A percentile compares a stretch with the other conserved stretches of the same genome.
Evolutionary conservation across 2,113 vertebrate genomes (phyloP).

Genomic region (Anseranas semipalmata): DNA sequence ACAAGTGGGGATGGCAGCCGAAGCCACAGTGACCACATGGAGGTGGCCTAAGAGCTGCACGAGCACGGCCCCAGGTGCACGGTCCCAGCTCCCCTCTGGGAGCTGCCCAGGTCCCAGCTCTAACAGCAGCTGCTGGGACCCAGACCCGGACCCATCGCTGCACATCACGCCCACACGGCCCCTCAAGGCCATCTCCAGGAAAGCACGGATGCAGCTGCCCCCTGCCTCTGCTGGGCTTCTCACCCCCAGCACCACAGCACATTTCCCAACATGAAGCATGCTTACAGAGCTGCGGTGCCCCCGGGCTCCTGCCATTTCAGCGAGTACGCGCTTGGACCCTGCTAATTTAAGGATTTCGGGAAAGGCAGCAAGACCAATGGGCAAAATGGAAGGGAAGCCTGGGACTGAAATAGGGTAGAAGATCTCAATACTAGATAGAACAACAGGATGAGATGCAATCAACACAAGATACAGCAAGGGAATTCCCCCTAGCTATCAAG

Average conservation of each 20-base stretch:
- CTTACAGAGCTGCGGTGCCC: background rate
- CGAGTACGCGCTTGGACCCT: accelerated
- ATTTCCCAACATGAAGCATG: background rate
- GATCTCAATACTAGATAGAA: background rate
- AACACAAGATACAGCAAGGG: background rate
- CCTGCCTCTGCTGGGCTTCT: background rate
- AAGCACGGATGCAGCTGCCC: background rate
- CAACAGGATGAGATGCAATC: background rate
- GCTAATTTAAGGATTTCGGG: background rate
- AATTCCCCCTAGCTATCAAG: background rate
- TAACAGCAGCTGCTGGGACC: background rate
- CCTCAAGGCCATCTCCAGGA: background rate
- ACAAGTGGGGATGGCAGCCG: accelerated
- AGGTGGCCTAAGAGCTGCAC: background rate
- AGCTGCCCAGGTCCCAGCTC: background rate
- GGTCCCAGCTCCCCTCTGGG: background rate
- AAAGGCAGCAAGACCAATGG: background rate
- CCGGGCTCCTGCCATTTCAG: accelerated
- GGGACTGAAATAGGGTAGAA: accelerated
- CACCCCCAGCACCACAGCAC: background rate
- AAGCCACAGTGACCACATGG: background rate
- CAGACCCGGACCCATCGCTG: too few relatives aligned
- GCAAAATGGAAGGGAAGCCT: background rate
- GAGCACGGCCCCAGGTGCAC: background rate
- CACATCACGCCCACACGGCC: background rate